Evolutionary conservation across 2,113 vertebrate species (phyloP), one percentile per base, ranked within the genome.

Genomic region (Orycteropus afer): DNA sequence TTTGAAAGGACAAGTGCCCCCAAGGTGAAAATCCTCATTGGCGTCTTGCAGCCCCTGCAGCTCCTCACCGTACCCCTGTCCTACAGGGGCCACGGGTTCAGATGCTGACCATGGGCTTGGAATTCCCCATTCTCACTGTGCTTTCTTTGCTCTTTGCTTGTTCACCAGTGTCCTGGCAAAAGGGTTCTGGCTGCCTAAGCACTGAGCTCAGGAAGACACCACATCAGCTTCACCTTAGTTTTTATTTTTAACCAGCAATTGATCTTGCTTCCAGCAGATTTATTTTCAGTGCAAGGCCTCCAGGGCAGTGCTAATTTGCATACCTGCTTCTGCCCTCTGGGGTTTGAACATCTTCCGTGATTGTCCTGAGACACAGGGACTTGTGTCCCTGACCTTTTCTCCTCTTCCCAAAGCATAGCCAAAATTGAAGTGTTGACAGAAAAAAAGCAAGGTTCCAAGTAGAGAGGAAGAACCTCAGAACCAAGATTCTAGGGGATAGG

Each of bases 241-340:
- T 96, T 91, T 90, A 85, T 93, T 85, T 96, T 87, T 89, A 92
- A 88, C 77, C 45, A 42, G 25, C 45, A 34, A 37, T 67, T 84
- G 80, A 69, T 89, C 84, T 87, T 81, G 59, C 73, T 96, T 93
- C 84, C 23, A 76, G 84, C 65, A 53, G 61, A 53, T 86, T 93
- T 96, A 84, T 94, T 96, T 86, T 92, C 87, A 61, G 84, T 3
- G 0, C 6, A 47, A 32, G 49, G 76, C 89, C 79, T 8, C 2
- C 77, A 73, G 76, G 86, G 86, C 65, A 29, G 71, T 17, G 63
- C 89, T 90, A 57, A 91, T 95, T 29, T 91, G 76, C 91, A 82
- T 93, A n/a, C 37, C 71, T 29, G 22, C 2, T 76, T 82, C 87
- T 87, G 71, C 80, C 34, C 47, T 67, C 65, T 5, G 51, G 83